Conservation (phyloP, 2,113 vertebrate species). For the Strigops habroptila region DNA sequence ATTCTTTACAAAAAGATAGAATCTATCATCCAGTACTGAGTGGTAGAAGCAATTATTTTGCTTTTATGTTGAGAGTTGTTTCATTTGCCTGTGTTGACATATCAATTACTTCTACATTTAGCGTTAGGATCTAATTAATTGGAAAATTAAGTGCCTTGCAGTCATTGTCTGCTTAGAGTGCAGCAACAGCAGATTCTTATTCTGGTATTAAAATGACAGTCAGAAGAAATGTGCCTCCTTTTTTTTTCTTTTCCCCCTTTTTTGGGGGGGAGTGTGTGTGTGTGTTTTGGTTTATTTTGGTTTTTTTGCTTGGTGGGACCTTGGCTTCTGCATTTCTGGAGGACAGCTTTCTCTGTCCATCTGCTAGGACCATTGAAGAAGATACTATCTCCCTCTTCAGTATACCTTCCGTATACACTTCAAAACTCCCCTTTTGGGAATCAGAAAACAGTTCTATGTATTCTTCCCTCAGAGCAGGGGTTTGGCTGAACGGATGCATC, state of each 20-base stretch:
- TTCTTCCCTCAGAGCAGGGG: background rate
- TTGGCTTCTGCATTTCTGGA: background rate
- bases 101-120: conserved; percentile 1
- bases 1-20: background rate
- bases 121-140: conserved; percentile 42
- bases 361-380: background rate
- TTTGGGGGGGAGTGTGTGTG: no score
- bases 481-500: background rate
- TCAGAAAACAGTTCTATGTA: background rate
- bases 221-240: fast-evolving
- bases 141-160: conserved; percentile 25
- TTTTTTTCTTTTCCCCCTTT: background rate
- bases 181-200: background rate
- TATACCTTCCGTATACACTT: background rate
- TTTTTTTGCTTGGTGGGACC: background rate
- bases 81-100: conserved; percentile 19
- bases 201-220: background rate
- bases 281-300: no score
- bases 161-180: background rate
- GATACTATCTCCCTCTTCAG: background rate
- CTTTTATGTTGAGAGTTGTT: conserved; percentile 15
- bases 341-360: background rate
- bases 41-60: background rate
- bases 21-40: background rate
- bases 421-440: background rate